Conservation (phyloP, 92 coral and sea anemone species). For the Desmophyllum pertusum region DNA sequence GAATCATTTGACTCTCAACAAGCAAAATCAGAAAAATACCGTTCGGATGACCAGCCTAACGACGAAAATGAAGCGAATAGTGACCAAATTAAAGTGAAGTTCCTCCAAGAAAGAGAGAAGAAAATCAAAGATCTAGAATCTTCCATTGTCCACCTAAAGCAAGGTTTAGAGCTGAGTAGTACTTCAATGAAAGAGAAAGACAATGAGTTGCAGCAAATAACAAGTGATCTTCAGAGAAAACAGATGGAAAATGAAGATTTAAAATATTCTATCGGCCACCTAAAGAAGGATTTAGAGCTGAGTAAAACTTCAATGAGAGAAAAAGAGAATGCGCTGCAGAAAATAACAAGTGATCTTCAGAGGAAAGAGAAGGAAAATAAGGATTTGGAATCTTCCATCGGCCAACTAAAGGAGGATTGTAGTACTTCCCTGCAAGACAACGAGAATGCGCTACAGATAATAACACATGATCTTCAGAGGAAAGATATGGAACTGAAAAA, state of each 20-base stretch:
- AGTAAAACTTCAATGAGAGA: neutral
- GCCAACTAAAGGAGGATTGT: neutral
- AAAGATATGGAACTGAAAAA: slow-evolving; percentile 1
- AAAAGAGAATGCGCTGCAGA: neutral
- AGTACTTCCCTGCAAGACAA: neutral
- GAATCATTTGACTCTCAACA: neutral
- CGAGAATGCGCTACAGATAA: neutral
- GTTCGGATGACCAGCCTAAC: neutral
- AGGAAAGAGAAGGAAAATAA: neutral
- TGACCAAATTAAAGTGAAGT: too few relatives aligned
- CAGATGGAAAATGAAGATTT: neutral
- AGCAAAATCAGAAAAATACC: neutral
- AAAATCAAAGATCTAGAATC: neutral
- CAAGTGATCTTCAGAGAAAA: neutral
- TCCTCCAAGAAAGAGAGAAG: slow-evolving; percentile 4
- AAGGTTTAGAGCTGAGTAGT: neutral
- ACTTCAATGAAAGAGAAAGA: neutral
- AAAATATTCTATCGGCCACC: neutral
- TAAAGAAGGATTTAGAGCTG: neutral
- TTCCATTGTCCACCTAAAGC: neutral
- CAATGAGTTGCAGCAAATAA: neutral
- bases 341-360: neutral
- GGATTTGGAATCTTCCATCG: neutral
- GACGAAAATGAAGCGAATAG: neutral
- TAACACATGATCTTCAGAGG: neutral